These are phyloP conservation scores for Dicerorhinus sumatrensis DNA, from an alignment of 2,113 vertebrate species.

Conservation along the genomic window DNA sequence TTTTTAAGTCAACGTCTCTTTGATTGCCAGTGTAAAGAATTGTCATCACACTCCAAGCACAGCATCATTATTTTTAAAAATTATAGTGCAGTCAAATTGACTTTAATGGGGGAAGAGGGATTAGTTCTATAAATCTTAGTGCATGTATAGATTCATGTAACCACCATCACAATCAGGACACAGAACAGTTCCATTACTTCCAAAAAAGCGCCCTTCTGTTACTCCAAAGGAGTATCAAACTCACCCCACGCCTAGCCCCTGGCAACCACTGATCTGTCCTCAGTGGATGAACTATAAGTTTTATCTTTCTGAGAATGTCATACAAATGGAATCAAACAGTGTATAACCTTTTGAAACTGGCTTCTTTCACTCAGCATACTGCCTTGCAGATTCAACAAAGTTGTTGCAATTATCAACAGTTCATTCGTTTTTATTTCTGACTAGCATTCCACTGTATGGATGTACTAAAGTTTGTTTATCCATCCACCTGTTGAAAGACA, in stretches of 20 bases:
- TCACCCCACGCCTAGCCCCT: background rate
- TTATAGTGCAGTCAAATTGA: background rate
- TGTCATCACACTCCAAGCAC: background rate
- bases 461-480: background rate
- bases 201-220: background rate
- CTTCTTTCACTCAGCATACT: background rate
- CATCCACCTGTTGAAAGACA: background rate
- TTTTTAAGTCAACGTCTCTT: background rate
- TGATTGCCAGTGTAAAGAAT: background rate
- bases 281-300: background rate
- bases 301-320: background rate
- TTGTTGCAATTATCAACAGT: background rate
- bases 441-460: background rate
- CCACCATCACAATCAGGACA: background rate
- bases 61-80: background rate
- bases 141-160: background rate
- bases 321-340: background rate
- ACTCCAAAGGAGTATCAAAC: background rate
- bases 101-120: background rate
- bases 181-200: background rate
- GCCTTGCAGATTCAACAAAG: background rate
- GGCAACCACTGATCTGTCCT: background rate
- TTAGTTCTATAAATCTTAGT: background rate
- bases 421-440: background rate
- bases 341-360: background rate